Percentiles rank a stretch among this genome's conserved stretches.
phyloP scores from a whole-genome alignment of 2,797 vertebrate genomes.

The Lacerta viridis region DNA sequence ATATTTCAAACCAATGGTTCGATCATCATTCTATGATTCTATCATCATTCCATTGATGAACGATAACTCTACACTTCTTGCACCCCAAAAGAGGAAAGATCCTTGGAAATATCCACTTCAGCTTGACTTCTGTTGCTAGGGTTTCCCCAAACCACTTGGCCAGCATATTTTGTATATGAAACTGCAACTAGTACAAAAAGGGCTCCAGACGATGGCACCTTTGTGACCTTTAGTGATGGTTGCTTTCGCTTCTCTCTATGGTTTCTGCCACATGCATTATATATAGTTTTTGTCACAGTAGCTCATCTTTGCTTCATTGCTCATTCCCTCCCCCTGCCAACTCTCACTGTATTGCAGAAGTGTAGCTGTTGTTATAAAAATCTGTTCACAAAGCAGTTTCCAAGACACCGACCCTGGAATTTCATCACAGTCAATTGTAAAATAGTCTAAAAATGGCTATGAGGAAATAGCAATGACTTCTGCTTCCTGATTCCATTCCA shows the following conservation, averaged over 20 bases:
- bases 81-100: background rate
- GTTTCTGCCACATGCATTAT: background rate
- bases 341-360: background rate
- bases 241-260: background rate
- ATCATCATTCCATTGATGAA: background rate
- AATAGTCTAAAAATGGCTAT: constrained; percentile 27
- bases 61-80: background rate
- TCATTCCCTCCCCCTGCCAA: background rate
- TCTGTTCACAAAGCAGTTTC: constrained; percentile 5
- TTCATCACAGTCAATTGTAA: constrained; percentile 27
- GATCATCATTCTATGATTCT: too few relatives aligned
- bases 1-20: background rate
- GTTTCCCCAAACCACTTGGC: background rate
- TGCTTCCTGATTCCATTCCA: constrained; percentile 21
- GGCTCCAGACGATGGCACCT: background rate
- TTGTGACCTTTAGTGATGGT: background rate
- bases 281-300: background rate
- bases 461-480: constrained; percentile 38
- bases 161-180: background rate
- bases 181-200: background rate
- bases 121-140: background rate
- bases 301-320: background rate
- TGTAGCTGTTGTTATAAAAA: background rate
- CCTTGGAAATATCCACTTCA: background rate
- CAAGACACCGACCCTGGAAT: background rate